Base-by-base conservation (phyloP, 2,888 invertebrate genomes). In the Harmothoe impar region DNA sequence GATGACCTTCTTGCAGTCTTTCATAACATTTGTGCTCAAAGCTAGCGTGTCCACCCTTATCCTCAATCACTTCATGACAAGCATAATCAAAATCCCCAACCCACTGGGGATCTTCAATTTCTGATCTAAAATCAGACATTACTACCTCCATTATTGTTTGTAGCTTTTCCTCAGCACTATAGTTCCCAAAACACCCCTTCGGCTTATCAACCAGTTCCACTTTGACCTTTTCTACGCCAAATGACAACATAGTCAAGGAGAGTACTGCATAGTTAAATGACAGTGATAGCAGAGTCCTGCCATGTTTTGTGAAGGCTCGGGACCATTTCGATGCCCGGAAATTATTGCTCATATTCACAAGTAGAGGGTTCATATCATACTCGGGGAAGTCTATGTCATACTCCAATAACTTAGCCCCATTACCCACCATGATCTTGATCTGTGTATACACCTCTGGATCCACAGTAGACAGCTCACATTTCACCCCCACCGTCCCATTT, bases 231-330 rank as follows among this genome's bases (percentile, higher is more conserved):
- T 94, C 93, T 20, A 95, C 94, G 0, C 95, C 95, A n/a, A 95
- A 94, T 17, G 93, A 93, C 33, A 95, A 92, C 62, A 95, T 93
- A 54, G 93, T 92, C 92, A 95, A 92, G 0, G 95, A 95, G 12
- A 95, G 91, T 7, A 94, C 93, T 56, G 94, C 95, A 91, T 94
- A 95, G 91, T 95, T 94, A 91, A 95, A 95, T 0, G 94, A 94
- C 88, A 95, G 91, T 90, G 95, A 94, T 31, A 95, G 93, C 68
- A 95, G 91, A 0, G 94, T 95, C 52, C 94, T 93, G 0, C 95
- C 95, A 90, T 95, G 95, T 25, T 93, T 92, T 12, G 93, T 94
- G 43, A 93, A 92, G 0, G 94, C 94, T 31, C 94, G 93, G 86
- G 94, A 93, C 95, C 95, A 95, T 43, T 93, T 91, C 93, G 94